A percentile compares a stretch with the other conserved stretches of the same genome.
These are phyloP conservation scores for Arctopsyche grandis DNA, from an alignment of 1,140 invertebrate species.

Conservation along the genomic window DNA sequence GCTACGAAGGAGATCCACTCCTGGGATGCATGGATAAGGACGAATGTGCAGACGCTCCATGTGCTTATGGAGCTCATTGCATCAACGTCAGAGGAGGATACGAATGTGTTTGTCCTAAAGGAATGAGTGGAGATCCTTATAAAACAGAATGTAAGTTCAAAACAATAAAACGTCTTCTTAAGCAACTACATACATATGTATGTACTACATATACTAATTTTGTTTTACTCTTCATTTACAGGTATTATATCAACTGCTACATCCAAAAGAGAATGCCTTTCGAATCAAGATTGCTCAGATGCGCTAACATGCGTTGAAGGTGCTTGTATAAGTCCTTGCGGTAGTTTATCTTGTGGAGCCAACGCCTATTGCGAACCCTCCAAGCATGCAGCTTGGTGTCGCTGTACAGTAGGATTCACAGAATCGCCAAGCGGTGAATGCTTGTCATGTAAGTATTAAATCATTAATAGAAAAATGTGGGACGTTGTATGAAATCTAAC, in stretches of 20 bases:
- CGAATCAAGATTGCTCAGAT: conserved; percentile 81
- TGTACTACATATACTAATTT: conserved; percentile 25
- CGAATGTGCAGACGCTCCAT: conserved; percentile 82
- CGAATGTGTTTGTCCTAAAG: conserved; percentile 84
- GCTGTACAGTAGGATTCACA: conserved; percentile 83
- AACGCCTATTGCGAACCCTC: conserved; percentile 90
- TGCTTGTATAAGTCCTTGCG: conserved; percentile 84
- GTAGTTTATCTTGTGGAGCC: conserved; percentile 78
- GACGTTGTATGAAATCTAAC: neutral
- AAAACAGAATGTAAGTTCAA: conserved; percentile 77
- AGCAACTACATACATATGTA: neutral
- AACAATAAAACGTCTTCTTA: neutral
- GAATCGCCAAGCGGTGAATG: conserved; percentile 82
- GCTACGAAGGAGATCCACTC: conserved; percentile 85
- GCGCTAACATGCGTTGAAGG: conserved; percentile 81
- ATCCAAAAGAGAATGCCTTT: conserved; percentile 72
- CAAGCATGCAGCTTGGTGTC: conserved; percentile 88
- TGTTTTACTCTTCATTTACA: conserved; percentile 30
- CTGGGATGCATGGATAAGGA: conserved; percentile 86
- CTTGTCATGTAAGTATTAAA: conserved; percentile 75
- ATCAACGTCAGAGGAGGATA: conserved; percentile 87
- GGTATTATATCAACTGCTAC: conserved; percentile 56
- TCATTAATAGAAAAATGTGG: neutral
- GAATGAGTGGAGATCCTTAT: conserved; percentile 85
- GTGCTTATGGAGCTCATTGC: conserved; percentile 86